Base-by-base conservation (phyloP, 2,113 vertebrate genomes). In the Pseudorasbora parva region DNA sequence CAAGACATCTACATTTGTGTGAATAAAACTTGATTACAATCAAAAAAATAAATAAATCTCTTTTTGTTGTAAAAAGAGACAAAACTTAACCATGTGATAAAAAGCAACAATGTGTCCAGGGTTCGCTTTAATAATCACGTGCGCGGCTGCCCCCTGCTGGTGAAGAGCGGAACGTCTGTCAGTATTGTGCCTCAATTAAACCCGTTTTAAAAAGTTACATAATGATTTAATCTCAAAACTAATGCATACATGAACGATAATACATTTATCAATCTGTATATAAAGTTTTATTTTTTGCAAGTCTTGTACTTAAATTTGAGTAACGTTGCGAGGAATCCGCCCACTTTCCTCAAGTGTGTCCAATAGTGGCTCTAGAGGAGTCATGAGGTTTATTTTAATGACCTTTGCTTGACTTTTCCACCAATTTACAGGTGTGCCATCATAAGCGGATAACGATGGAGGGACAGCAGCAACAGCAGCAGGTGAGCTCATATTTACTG, bases 391-490 rank as follows among this genome's bases (percentile, higher is more conserved):
- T 23, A 47, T 66, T 66, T 56, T 69, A 69, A 37, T 71, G 47
- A 81, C 64, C 79, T 81, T 23, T 19, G 6, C 47, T 15, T 23
- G 45, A 81, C 79, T 81, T 54, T 69, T 69, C 27, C 21, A 33
- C 21, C 45, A 81, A 68, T 69, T 54, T 81, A 41, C 78, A 81
- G 64, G 79, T 69, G 79, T 12, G 43, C 8, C 21, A 41, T 47
- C 62, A 5, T 47, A 87, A 75, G 81, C 83, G 54, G 37, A 19
- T 54, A 25, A 23, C 17, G 21, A 59, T 77, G 74, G 74, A 77
- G 8, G 54, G 30, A 33, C 49, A 23, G 11, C 54, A n/a, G 17
- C 47, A 41, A 41, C n/a, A n/a, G 30, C 74, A 77, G 74, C 74
- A 59, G 74, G 74, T 59, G 8, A 56, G 54, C 0, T 6, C 12